Percentiles rank a stretch among this genome's conserved stretches.
Conservation (phyloP, 2,797 vertebrate genomes). For the Xenopus petersii region DNA sequence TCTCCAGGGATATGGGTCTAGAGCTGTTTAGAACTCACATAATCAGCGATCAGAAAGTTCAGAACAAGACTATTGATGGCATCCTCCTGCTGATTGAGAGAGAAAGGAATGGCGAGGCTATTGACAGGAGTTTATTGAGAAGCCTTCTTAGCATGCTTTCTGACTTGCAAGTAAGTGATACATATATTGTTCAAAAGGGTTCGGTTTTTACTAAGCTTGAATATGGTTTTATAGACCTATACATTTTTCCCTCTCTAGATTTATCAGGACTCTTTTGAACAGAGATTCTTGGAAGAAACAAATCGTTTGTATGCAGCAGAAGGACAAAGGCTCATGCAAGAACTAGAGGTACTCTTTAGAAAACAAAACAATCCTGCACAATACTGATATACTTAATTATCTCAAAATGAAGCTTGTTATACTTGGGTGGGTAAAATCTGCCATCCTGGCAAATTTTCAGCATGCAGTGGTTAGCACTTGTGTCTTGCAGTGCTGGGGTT, state of each 20-base stretch:
- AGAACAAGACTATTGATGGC: constrained; percentile 97
- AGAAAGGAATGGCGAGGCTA: constrained; percentile 92
- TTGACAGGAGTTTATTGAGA: constrained; percentile 91
- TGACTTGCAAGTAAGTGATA: constrained; percentile 85
- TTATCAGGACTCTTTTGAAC: constrained; percentile 98
- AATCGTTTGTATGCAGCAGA: constrained; percentile 94
- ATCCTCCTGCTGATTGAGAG: constrained; percentile 93
- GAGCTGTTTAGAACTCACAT: constrained; percentile 98
- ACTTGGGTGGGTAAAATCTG: no score
- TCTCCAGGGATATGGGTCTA: constrained; percentile 94
- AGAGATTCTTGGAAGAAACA: constrained; percentile 95
- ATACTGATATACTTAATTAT: no score
- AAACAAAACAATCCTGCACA: no score
- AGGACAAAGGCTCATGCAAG: constrained; percentile 97
- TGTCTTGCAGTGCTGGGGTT: no score
- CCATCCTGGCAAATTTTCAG: no score
- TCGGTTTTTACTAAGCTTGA: no score
- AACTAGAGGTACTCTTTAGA: constrained; percentile 83
- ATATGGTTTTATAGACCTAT: no score
- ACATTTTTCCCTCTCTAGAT: constrained; percentile 68
- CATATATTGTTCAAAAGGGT: not conserved
- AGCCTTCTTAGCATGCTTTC: constrained; percentile 98
- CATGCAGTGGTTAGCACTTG: no score
- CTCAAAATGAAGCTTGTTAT: no score
- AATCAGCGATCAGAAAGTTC: constrained; percentile 96